These are phyloP conservation scores for Sisor rabdophorus DNA, from an alignment of 2,113 vertebrate genomes.

Conservation along the genomic window DNA sequence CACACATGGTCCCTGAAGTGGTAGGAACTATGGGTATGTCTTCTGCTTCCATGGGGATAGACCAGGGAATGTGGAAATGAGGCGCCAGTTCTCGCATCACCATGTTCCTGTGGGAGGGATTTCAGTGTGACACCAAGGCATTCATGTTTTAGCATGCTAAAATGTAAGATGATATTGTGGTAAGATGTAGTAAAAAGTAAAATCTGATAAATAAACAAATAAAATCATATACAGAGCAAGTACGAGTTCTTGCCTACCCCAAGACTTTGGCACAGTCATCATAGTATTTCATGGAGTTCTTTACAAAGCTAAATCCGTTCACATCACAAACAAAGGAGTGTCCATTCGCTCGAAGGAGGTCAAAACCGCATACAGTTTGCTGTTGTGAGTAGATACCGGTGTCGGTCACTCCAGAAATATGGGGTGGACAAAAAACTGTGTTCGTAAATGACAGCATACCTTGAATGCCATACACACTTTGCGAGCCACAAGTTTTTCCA, in stretches of 20 bases:
- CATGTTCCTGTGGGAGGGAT: constrained; percentile 80
- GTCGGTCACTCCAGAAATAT: background rate
- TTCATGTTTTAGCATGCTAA: background rate
- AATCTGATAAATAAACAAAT: background rate
- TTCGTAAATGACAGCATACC: constrained; percentile 61
- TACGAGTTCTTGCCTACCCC: constrained; percentile 69
- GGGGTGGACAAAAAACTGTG: background rate
- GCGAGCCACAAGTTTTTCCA: constrained; percentile 95
- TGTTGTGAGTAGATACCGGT: constrained; percentile 51
- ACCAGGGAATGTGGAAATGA: constrained; percentile 96
- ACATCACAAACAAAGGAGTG: constrained; percentile 96
- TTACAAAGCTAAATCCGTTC: constrained; percentile 97
- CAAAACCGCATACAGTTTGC: constrained; percentile 98
- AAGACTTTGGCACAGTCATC: constrained; percentile 98
- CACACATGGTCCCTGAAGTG: constrained; percentile 95
- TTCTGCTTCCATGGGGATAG: constrained; percentile 92
- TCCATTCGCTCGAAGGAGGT: constrained; percentile 90
- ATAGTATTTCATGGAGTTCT: constrained; percentile 99
- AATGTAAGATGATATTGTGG: background rate
- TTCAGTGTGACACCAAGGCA: background rate
- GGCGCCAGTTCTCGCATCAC: constrained; percentile 95
- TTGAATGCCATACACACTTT: constrained; percentile 98
- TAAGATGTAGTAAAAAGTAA: background rate
- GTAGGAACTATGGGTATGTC: constrained; percentile 97
- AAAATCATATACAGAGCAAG: background rate